phyloP scores from a whole-genome alignment of 2,888 invertebrate species.

The Drosophila putrida region DNA sequence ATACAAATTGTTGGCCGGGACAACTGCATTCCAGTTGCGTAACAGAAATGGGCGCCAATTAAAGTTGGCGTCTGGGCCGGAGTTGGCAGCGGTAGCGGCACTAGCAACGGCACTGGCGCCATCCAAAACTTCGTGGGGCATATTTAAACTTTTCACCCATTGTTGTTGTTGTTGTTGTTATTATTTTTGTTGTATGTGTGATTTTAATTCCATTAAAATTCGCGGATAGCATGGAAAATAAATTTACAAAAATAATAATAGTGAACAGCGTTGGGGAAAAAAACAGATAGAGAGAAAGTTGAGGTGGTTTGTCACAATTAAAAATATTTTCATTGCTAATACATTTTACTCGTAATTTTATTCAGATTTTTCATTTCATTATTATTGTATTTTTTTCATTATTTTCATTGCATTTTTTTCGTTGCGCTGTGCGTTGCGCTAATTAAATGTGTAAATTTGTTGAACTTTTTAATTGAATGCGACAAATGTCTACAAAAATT shows the following conservation, averaged over 20 bases:
- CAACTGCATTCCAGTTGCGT: constrained; percentile 80
- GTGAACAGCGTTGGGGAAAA: not conserved
- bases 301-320: constrained; percentile 59
- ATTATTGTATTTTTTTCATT: constrained; percentile 21
- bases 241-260: constrained; percentile 56
- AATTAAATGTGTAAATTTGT: constrained; percentile 76
- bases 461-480: constrained; percentile 74
- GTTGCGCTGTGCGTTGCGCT: constrained; percentile 52
- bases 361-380: constrained; percentile 43
- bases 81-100: constrained; percentile 29
- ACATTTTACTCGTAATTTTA: constrained; percentile 54
- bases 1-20: constrained; percentile 76
- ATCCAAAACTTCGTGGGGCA: constrained; percentile 64
- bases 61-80: constrained; percentile 64
- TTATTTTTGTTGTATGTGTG: constrained; percentile 50
- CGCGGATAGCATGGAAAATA: constrained; percentile 60
- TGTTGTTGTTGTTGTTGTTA: constrained; percentile 18
- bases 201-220: constrained; percentile 78
- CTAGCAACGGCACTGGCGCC: constrained; percentile 54
- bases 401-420: constrained; percentile 22
- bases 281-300: constrained; percentile 13
- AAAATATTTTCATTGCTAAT: constrained; percentile 75
- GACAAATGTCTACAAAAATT: constrained; percentile 72
- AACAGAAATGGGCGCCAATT: constrained; percentile 80
- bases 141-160: constrained; percentile 72